These are phyloP conservation scores for Melanchra persicariae DNA, from an alignment of 2,888 invertebrate genomes.

Conservation along the genomic window DNA sequence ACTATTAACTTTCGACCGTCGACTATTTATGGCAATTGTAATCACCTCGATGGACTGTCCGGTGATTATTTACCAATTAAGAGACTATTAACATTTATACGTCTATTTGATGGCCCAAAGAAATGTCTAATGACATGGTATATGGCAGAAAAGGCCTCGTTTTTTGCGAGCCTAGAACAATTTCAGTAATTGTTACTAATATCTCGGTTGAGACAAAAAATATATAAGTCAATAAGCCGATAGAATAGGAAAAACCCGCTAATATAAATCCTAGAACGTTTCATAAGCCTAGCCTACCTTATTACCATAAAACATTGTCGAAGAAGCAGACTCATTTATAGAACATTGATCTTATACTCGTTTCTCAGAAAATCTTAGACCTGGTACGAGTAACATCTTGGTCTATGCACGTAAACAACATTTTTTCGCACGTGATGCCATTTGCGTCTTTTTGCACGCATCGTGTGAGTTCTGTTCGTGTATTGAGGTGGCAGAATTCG, in stretches of 20 bases:
- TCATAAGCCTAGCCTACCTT: slow-evolving; percentile 22
- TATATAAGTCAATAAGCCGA: slow-evolving; percentile 1
- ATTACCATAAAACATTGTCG: slow-evolving; percentile 63
- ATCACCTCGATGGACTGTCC: slow-evolving; percentile 55
- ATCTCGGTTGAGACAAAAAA: slow-evolving; percentile 11
- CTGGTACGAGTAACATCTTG: slow-evolving; percentile 32
- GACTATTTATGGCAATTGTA: slow-evolving; percentile 67
- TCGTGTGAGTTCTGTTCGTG: slow-evolving; percentile 55
- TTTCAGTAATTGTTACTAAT: slow-evolving; percentile 31
- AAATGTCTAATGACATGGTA: slow-evolving; percentile 60
- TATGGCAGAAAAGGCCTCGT: slow-evolving; percentile 42
- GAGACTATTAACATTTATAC: slow-evolving; percentile 62
- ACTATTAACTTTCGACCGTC: slow-evolving; percentile 67
- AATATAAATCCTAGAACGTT: slow-evolving; percentile 15
- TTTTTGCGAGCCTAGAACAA: slow-evolving; percentile 45
- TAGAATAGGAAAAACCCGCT: neutral
- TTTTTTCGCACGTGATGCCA: slow-evolving; percentile 56
- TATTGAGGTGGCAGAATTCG: slow-evolving; percentile 59
- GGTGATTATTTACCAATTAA: slow-evolving; percentile 69
- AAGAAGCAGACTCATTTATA: slow-evolving; percentile 57
- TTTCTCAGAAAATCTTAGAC: slow-evolving; percentile 52
- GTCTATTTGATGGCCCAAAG: slow-evolving; percentile 58
- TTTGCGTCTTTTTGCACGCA: slow-evolving; percentile 37
- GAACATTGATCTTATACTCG: slow-evolving; percentile 67
- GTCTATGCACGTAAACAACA: slow-evolving; percentile 55